Base-by-base conservation (phyloP, 2,113 vertebrate genomes). In the Pangasianodon gigas region DNA sequence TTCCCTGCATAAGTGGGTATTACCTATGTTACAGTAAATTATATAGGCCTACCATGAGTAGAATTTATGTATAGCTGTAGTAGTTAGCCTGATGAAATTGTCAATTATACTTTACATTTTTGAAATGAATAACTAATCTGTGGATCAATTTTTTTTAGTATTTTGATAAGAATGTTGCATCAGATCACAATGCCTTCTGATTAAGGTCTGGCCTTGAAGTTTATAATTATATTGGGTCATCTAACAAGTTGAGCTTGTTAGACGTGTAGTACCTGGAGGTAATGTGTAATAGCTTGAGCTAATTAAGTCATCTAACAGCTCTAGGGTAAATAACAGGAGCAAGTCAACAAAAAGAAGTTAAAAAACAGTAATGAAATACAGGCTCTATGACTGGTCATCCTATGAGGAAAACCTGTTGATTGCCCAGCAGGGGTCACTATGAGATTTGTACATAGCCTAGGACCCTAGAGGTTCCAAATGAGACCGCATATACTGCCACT, bases 361-460 rank as follows among this genome's bases (percentile, higher is more conserved):
- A 69, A 69, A n/a, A 69, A n/a, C 18, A 75, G 44, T 48, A 48
- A 46, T 4, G 19, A 77, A 18, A 37, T 21, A n/a, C 51, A 41
- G 54, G 19, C 48, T 37, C 41, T 1, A 84, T 58, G 81, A 41
- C 7, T 84, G 19, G 56, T 41, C 29, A 51, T 24, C 18, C 29
- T 41, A 62, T 29, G 13, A 62, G 62, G 67, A 41, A 62, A 89
- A 89, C 88, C 82, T 89, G 88, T 89, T 89, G 82, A 89, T 77
- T 77, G 82, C 69, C 88, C 88, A 84, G 88, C 75, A 89, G 88
- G 52, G 88, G 88, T 89, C 88, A 85, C 82, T 89, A 58, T 85
- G 82, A 85, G 82, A 85, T 84, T 75, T 89, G 41, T 71, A 62
- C 69, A 32, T 46, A 26, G 26, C 24, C 26, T 41, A 14, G 26